A percentile compares a stretch with the other conserved stretches of the same genome.
Evolutionary conservation across 1,140 invertebrate genomes (phyloP).

Genomic region (Eueides isabella): DNA sequence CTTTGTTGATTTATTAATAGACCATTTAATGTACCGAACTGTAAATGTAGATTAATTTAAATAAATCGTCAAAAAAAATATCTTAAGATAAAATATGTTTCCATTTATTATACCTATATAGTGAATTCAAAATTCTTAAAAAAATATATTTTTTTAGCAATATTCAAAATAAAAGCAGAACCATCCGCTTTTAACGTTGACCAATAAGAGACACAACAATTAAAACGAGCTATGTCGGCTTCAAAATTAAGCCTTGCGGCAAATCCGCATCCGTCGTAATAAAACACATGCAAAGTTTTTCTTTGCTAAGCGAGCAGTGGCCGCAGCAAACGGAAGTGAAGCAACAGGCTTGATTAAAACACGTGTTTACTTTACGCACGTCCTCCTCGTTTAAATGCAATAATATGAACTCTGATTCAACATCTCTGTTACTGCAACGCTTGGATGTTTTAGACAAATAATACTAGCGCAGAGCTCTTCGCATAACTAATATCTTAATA

Average conservation of each 20-base stretch:
- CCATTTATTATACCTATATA: no score
- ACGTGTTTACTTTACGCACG: conserved; percentile 80
- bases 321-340: conserved; percentile 74
- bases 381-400: conserved; percentile 69
- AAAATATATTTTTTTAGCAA: background rate
- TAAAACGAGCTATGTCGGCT: conserved; percentile 58
- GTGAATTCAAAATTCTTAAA: background rate
- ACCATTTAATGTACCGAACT: no score
- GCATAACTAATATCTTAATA: background rate
- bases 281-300: conserved; percentile 82
- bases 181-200: background rate
- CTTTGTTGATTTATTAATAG: no score
- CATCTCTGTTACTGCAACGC: conserved; percentile 30
- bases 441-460: conserved; percentile 31
- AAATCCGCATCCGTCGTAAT: conserved; percentile 75
- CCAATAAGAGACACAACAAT: conserved; percentile 62
- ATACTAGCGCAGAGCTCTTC: background rate
- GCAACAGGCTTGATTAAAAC: conserved; percentile 82
- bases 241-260: conserved; percentile 76
- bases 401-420: conserved; percentile 56
- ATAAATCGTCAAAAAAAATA: no score
- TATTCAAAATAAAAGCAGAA: background rate
- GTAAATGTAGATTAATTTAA: no score
- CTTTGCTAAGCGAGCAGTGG: conserved; percentile 72
- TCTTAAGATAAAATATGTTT: no score